Evolutionary conservation across 92 coral and sea anemone genomes (phyloP), one percentile per base, ranked within the genome.

Genomic region (Palythoa heliodiscus): DNA sequence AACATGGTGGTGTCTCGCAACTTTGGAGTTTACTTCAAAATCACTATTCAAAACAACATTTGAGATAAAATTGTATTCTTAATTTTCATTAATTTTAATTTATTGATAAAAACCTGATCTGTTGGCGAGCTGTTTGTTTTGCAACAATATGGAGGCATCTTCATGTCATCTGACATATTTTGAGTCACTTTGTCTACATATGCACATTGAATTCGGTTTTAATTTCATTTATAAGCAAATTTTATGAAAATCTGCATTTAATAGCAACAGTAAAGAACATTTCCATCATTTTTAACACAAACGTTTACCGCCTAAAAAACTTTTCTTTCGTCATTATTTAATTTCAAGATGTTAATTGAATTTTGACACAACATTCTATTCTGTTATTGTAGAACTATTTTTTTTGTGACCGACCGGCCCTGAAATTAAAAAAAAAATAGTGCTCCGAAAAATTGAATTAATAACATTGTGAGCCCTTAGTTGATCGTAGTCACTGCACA

Each of bases 231-330:
- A 73, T 43, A 22, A n/a, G 15, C 38, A 47, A 47, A 22, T 47
- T 40, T 53, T 74, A 20, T 75, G 66, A 75, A 75, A 20, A 52
- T 52, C 80, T 1, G 81, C 67, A 53, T 54, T 76, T 76, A 76
- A 76, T 38, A 76, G 52, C 60, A 76, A 76, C 50, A 22, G 82
- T 76, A 76, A 76, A 76, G 82, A 76, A 76, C 67, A 76, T 76
- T 76, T 40, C 24, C 48, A 76, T 76, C 82, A 76, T 76, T 76
- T 76, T 76, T 76, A 76, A 76, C 69, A 76, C 81, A 52, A 23
- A 76, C 38, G 81, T 54, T 76, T 40, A 76, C 81, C 67, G 43
- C 81, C 67, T 76, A 76, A 76, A 38, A 76, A 76, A 76, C 81
- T 54, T 52, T 75, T 52, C 79, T 75, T 75, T 52, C 64, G 81